Conservation (phyloP, 2,888 invertebrate species). For the Luperina nickerlii region DNA sequence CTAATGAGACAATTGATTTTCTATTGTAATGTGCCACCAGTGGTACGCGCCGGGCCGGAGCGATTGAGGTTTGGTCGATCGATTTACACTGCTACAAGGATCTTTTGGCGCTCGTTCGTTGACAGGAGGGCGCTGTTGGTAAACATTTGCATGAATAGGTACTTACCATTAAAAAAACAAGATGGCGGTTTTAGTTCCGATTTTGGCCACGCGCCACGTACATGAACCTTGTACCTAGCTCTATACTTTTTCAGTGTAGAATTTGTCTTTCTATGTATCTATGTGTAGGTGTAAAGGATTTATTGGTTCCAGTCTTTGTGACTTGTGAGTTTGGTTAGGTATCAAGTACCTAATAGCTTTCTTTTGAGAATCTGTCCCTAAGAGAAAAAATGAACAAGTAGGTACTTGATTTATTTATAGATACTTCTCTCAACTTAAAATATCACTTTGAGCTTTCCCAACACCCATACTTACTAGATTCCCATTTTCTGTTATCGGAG, state of each 20-base stretch:
- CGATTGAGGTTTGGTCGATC: neutral
- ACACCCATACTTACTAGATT: slow-evolving; percentile 6
- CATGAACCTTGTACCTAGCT: neutral
- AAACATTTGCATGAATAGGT: neutral
- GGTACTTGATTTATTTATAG: too few species aligned
- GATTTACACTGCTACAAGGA: neutral
- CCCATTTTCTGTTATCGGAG: neutral
- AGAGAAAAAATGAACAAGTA: too few species aligned
- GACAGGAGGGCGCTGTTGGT: neutral
- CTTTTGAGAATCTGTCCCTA: too few species aligned
- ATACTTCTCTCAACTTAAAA: neutral
- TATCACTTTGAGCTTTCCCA: neutral
- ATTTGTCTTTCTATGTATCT: too few species aligned
- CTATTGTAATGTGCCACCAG: too few species aligned
- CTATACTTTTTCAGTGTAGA: neutral
- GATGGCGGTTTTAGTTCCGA: neutral
- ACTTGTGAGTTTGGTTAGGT: neutral
- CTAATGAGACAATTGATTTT: too few species aligned
- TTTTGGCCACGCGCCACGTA: neutral
- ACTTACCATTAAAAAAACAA: neutral
- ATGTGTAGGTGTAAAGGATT: neutral
- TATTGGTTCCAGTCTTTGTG: neutral
- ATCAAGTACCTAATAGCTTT: too few species aligned
- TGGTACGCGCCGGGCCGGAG: too few species aligned
- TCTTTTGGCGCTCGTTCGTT: neutral